These are phyloP conservation scores for Calameuta idolon DNA, from an alignment of 2,888 invertebrate genomes.

Conservation along the genomic window DNA sequence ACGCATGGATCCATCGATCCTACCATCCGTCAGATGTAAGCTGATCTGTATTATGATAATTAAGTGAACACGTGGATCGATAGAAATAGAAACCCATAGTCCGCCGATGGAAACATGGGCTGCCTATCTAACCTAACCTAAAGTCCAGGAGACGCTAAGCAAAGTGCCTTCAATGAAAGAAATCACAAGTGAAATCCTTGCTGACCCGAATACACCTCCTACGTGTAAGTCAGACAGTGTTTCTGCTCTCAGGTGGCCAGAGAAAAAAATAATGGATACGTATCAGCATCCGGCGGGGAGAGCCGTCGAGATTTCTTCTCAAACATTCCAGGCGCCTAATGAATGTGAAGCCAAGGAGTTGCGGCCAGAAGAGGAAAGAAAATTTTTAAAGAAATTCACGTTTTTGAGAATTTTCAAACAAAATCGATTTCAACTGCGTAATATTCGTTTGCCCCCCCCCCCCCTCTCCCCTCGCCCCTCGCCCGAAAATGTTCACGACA, in stretches of 20 bases:
- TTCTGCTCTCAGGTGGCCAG: neutral
- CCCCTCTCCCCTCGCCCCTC: too few relatives aligned
- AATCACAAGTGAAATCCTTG: slow-evolving; percentile 13
- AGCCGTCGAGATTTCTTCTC: neutral
- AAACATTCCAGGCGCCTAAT: neutral
- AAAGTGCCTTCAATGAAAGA: neutral
- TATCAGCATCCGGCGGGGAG: neutral
- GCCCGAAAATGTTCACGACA: neutral
- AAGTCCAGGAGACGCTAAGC: neutral
- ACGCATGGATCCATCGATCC: neutral
- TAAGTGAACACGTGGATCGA: neutral
- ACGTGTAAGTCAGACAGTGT: neutral
- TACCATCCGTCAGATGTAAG: neutral
- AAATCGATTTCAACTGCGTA: neutral
- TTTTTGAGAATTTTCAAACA: neutral
- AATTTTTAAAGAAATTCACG: neutral
- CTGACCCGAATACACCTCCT: slow-evolving; percentile 12
- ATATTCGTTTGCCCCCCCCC: neutral
- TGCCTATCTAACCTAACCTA: neutral
- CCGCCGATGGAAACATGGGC: neutral
- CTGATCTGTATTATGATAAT: neutral
- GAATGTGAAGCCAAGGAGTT: neutral
- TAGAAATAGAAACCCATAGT: slow-evolving; percentile 1
- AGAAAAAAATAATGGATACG: neutral
- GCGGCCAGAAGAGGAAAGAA: neutral